phyloP scores from a whole-genome alignment of 37 sponge, comb jelly and placozoan genomes.

The Crambe crambe region DNA sequence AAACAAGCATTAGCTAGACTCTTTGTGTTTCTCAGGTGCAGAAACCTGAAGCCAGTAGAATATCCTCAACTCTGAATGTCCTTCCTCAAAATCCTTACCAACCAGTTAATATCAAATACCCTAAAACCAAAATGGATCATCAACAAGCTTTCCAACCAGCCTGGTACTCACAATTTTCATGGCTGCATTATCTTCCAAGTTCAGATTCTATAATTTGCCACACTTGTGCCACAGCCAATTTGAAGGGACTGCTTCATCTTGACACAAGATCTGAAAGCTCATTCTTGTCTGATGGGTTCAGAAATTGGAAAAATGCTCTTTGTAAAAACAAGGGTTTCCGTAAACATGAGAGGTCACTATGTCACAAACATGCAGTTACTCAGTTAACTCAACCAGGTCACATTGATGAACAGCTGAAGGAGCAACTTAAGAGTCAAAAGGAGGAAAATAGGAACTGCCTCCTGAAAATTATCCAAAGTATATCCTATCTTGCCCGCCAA shows the following conservation, averaged over 20 bases:
- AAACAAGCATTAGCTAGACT: neutral
- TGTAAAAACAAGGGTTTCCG: slow-evolving; percentile 5
- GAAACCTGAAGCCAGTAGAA: neutral
- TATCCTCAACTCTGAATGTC: neutral
- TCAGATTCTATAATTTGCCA: slow-evolving; percentile 8
- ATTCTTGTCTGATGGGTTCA: neutral
- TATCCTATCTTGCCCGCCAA: slow-evolving; percentile 4
- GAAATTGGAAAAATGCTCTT: slow-evolving; percentile 3
- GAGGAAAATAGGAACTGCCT: slow-evolving; percentile 12
- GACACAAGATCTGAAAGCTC: slow-evolving; percentile 6
- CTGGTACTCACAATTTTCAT: slow-evolving; percentile 1
- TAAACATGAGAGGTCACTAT: neutral
- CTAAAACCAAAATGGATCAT: neutral
- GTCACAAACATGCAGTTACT: neutral
- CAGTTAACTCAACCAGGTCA: neutral
- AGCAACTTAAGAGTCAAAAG: slow-evolving; percentile 10
- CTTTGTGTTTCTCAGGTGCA: neutral
- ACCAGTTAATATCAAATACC: neutral
- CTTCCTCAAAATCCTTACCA: neutral
- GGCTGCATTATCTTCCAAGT: neutral
- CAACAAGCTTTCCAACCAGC: slow-evolving; percentile 1
- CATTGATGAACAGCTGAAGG: slow-evolving; percentile 7
- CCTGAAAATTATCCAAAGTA: slow-evolving; percentile 4
- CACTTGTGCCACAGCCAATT: slow-evolving; percentile 2
- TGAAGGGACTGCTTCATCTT: slow-evolving; percentile 5